These are phyloP conservation scores for Oreortyx pictus DNA, from an alignment of 2,797 vertebrate genomes.

Conservation along the genomic window DNA sequence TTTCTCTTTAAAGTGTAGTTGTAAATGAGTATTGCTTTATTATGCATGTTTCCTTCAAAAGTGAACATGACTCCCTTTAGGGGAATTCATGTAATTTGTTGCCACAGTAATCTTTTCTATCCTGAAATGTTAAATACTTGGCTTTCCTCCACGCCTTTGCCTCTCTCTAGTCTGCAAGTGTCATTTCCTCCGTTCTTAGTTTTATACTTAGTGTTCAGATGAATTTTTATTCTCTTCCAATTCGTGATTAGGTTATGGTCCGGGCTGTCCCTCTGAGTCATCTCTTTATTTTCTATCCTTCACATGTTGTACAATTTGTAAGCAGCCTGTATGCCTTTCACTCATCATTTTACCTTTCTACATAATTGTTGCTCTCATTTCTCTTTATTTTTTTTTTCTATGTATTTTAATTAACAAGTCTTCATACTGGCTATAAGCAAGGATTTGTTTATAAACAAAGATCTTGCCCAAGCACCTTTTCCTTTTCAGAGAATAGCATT, in stretches of 20 bases:
- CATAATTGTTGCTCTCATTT: constrained; percentile 49
- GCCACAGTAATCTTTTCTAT: constrained; percentile 74
- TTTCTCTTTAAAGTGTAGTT: constrained; percentile 76
- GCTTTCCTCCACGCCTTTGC: constrained; percentile 75
- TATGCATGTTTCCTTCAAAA: constrained; percentile 79
- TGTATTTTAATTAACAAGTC: constrained; percentile 38
- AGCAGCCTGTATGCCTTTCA: constrained; percentile 42
- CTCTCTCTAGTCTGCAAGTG: constrained; percentile 54
- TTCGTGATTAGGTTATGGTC: constrained; percentile 77
- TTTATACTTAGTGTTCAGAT: constrained; percentile 59
- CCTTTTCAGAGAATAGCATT: neutral
- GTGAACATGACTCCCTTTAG: constrained; percentile 80
- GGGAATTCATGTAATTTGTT: constrained; percentile 80
- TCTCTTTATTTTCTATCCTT: constrained; percentile 70
- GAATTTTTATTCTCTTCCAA: constrained; percentile 72
- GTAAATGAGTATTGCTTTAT: constrained; percentile 77
- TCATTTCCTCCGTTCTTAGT: constrained; percentile 64
- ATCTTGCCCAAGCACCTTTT: neutral
- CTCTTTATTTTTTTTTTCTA: neutral
- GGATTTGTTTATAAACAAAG: constrained; percentile 25
- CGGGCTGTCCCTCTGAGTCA: constrained; percentile 71
- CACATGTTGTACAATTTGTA: constrained; percentile 70
- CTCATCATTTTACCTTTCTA: constrained; percentile 58
- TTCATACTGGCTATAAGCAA: neutral
- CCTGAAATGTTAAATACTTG: constrained; percentile 80